phyloP scores from a whole-genome alignment of 2,113 vertebrate species.

The Sphyrna mokarran region DNA sequence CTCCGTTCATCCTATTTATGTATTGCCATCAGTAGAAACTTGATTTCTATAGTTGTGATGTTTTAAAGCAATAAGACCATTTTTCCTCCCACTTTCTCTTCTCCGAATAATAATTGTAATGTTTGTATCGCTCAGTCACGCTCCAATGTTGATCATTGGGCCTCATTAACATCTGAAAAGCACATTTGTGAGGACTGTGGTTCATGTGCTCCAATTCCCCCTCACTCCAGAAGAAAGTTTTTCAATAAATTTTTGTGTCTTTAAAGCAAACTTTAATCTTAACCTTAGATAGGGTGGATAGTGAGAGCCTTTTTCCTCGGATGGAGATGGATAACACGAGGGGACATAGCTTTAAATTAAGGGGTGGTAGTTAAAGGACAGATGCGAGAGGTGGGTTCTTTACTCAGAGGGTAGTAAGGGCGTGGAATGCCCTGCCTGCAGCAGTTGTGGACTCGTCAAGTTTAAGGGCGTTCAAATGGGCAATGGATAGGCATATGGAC shows the following conservation, averaged over 20 bases:
- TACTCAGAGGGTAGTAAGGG: no score
- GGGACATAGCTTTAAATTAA: no score
- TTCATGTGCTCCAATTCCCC: neutral
- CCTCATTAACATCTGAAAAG: neutral
- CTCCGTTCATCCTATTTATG: neutral
- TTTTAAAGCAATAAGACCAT: neutral
- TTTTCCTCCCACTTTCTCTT: neutral
- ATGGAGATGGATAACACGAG: no score
- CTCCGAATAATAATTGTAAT: neutral
- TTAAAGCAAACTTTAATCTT: neutral
- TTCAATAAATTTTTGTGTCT: neutral
- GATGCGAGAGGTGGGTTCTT: no score
- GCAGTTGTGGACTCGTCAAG: no score
- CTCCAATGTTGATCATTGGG: neutral
- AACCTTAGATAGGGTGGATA: no score
- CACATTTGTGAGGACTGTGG: neutral
- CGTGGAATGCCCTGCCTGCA: no score
- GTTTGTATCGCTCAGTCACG: neutral
- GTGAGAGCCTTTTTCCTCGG: no score
- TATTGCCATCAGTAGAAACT: neutral
- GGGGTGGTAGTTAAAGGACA: no score
- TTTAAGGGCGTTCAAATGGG: no score
- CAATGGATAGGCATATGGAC: no score
- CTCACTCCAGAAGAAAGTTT: neutral
- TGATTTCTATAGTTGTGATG: no score